Percentiles rank a stretch among this genome's conserved stretches.
phyloP scores from a whole-genome alignment of 1,140 invertebrate genomes.

The Drosophila eugracilis region DNA sequence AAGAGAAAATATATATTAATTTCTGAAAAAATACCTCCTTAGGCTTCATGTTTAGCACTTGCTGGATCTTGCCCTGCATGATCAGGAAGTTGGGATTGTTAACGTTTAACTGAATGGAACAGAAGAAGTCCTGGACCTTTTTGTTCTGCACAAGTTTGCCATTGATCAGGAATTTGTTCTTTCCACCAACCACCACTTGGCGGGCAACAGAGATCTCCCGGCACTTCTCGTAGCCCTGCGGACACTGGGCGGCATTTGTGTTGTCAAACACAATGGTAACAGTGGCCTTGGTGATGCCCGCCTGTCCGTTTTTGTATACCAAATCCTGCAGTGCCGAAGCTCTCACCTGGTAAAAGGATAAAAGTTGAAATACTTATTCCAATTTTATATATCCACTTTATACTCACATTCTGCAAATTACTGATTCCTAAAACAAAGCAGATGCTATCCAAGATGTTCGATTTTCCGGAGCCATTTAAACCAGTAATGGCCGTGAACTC shows the following conservation, averaged over 20 bases:
- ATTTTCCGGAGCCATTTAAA: constrained; percentile 99
- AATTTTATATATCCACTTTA: not conserved
- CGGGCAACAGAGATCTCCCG: constrained; percentile 97
- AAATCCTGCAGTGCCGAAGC: constrained; percentile 96
- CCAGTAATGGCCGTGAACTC: constrained; percentile 99
- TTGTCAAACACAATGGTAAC: constrained; percentile 99
- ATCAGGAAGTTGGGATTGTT: constrained; percentile 99
- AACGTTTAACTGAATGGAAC: constrained; percentile 98
- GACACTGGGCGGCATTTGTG: constrained; percentile 91
- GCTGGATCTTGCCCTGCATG: constrained; percentile 99
- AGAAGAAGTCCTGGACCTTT: constrained; percentile 96
- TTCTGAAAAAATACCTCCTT: constrained; percentile 89
- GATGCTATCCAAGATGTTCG: constrained; percentile 99
- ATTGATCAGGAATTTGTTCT: constrained; percentile 98
- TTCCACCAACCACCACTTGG: constrained; percentile 92
- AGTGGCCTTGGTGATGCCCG: constrained; percentile 97
- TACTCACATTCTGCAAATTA: constrained; percentile 94
- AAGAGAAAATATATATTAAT: not conserved
- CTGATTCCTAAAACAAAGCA: constrained; percentile 98
- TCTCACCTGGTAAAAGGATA: constrained; percentile 89
- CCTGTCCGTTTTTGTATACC: constrained; percentile 99
- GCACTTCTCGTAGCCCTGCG: constrained; percentile 96
- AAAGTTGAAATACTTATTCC: not conserved
- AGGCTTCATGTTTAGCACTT: constrained; percentile 99
- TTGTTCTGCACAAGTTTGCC: constrained; percentile 95